Base-by-base conservation (phyloP, 2,797 vertebrate species). In the Setipinna tenuifilis region DNA sequence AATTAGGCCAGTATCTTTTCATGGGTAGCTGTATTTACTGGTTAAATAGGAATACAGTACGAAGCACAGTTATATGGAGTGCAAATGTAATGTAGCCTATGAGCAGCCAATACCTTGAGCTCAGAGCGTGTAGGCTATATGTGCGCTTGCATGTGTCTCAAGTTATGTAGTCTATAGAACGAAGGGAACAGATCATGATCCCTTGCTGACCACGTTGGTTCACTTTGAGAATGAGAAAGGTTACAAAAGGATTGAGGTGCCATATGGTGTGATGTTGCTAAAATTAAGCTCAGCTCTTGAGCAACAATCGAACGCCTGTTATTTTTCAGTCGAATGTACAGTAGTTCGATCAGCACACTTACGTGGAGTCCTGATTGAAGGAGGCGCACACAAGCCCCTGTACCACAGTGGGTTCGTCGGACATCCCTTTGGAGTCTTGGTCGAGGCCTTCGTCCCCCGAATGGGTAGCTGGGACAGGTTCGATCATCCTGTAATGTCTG, bases 401-500 rank as follows among this genome's bases (percentile, higher is more conserved):
- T 44, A 35, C 71, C 19, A 19, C 35, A 2, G 71, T 3, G 17
- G 71, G 71, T 44, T 44, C 71, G 19, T 78, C 71, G 35, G 71
- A 44, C 31, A 44, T 9, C 35, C 35, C 71, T 44, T 6, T 7
- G 2, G 31, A 78, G 71, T 78, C 71, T 44, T 78, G 71, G 6
- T 44, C 71, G 31, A 2, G 5, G 35, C 16, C 35, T 31, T 78
- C 71, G 31, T 78, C 71, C 71, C 71, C 71, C 71, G 71, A 78
- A 78, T 35, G 71, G 71, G 31, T 41, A 44, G 71, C 71, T 44
- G 71, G 71, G 71, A 78, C 71, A 78, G 71, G 71, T 78, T 78
- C 71, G 71, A 78, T 78, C 71, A 78, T 78, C 71, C 71, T 41
- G 31, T 75, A 71, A 71, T 71, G 65, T 71, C 68, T 78, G 71